These are phyloP conservation scores for Apolygus lucorum DNA, from an alignment of 1,140 invertebrate genomes.

Conservation along the genomic window DNA sequence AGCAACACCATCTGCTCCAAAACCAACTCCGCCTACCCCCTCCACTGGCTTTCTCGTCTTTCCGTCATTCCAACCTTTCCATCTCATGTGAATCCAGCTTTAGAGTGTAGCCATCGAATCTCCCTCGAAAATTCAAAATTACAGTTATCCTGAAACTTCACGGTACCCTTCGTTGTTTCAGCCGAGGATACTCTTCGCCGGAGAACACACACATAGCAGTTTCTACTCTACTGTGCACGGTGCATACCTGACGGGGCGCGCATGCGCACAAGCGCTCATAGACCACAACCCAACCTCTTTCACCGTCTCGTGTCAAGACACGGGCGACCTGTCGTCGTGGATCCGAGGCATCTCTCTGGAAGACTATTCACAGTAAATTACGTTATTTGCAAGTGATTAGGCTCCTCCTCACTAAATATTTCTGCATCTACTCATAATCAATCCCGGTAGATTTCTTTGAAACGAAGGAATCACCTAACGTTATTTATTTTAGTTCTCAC, in stretches of 20 bases:
- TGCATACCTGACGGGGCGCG: conserved; percentile 77
- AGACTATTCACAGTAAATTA: conserved; percentile 18
- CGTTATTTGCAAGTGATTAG: neutral
- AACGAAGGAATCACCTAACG: neutral
- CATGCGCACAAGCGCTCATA: conserved; percentile 67
- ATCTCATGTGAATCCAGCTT: no score
- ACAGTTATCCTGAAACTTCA: no score
- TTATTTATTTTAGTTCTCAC: no score
- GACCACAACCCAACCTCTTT: conserved; percentile 42
- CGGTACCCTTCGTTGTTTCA: no score
- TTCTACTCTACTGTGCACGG: conserved; percentile 94
- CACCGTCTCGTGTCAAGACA: conserved; percentile 54
- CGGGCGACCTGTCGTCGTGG: conserved; percentile 73
- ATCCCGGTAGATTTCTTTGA: neutral
- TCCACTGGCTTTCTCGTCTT: no score
- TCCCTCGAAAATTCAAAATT: no score
- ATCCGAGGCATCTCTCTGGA: conserved; percentile 62
- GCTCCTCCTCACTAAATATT: neutral
- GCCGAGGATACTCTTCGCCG: conserved; percentile 80
- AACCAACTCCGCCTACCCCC: no score
- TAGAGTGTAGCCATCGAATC: no score
- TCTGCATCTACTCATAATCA: neutral
- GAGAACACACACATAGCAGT: conserved; percentile 86
- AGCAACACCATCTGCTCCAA: no score
- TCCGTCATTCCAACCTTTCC: no score